Conservation (phyloP, 2,797 vertebrate genomes). For the Neolamprologus multifasciatus region DNA sequence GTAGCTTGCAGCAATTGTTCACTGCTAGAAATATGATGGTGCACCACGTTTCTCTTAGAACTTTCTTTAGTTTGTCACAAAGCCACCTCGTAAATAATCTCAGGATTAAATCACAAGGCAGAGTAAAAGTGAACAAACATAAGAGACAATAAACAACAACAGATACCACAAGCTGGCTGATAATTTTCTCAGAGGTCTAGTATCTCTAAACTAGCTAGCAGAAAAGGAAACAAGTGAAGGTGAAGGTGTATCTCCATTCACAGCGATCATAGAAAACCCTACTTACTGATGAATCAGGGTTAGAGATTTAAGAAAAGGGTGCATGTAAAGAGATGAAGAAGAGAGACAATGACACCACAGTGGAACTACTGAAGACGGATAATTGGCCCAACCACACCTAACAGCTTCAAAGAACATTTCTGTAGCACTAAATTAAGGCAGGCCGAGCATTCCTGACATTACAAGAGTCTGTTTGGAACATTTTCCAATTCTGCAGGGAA, state of each 20-base stretch:
- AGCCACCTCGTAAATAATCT: not conserved
- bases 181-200: not conserved
- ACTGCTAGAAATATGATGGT: not conserved
- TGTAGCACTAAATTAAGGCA: not conserved
- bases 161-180: not conserved
- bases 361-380: not conserved
- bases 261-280: fast-evolving
- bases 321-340: not conserved
- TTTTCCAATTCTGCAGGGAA: not conserved
- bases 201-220: not conserved
- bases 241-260: not conserved
- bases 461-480: not conserved
- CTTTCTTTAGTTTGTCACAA: not conserved
- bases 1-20: not conserved
- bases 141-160: not conserved
- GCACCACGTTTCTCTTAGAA: fast-evolving
- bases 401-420: not conserved
- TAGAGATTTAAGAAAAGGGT: not conserved
- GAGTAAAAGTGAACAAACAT: not conserved
- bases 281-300: not conserved
- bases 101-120: not conserved
- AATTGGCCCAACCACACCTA: not conserved
- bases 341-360: not conserved
- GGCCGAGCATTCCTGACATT: not conserved
- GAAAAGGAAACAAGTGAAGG: not conserved